Conservation (phyloP, 2,113 vertebrate genomes). For the Poeciliopsis turrubarensis region DNA sequence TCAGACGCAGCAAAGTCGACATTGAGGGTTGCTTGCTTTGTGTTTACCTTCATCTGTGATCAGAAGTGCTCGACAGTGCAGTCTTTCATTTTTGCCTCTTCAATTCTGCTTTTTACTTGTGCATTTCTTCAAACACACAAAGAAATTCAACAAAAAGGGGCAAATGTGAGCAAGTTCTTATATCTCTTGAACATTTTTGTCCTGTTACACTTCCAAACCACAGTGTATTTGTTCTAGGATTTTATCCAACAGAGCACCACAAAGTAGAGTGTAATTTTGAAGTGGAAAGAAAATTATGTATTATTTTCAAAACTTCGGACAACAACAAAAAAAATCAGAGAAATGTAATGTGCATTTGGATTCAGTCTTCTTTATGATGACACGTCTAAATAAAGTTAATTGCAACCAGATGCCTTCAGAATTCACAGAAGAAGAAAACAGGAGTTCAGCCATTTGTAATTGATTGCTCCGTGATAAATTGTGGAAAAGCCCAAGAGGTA, state of each 20-base stretch:
- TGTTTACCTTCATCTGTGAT: constrained; percentile 3
- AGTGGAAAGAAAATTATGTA: too few relatives aligned
- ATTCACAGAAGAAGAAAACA: too few relatives aligned
- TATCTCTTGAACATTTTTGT: background rate
- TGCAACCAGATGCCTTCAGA: too few relatives aligned
- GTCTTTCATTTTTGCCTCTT: background rate
- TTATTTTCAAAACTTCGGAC: background rate
- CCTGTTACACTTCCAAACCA: too few relatives aligned
- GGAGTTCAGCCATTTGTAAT: too few relatives aligned
- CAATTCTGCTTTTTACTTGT: background rate
- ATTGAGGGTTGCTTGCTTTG: constrained; percentile 2
- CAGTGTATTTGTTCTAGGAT: too few relatives aligned
- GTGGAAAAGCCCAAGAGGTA: background rate
- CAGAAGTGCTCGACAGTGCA: background rate
- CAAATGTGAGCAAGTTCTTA: background rate
- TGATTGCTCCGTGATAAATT: too few relatives aligned
- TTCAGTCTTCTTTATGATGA: too few relatives aligned
- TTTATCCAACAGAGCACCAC: too few relatives aligned
- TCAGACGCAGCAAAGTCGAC: background rate
- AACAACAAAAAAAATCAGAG: background rate
- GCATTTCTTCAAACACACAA: background rate
- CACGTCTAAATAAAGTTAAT: too few relatives aligned
- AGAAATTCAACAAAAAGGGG: background rate
- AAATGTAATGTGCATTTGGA: background rate
- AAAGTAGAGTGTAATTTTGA: too few relatives aligned